These are phyloP conservation scores for Moxostoma hubbsi DNA, from an alignment of 2,797 vertebrate species.

Conservation along the genomic window DNA sequence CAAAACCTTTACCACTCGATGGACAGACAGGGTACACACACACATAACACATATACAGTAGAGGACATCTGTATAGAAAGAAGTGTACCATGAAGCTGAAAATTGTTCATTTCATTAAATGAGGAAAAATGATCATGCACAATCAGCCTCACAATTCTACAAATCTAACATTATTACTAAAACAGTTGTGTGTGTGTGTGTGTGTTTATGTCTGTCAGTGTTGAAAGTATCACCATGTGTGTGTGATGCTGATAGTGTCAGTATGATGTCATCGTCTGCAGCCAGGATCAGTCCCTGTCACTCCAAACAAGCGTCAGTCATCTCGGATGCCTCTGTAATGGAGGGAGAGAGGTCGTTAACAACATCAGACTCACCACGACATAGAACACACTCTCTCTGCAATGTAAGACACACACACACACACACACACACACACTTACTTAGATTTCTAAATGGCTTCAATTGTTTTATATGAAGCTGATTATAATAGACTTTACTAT, in stretches of 20 bases:
- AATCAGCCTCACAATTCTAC: too few relatives aligned
- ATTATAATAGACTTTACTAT: too few relatives aligned
- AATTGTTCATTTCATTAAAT: background rate
- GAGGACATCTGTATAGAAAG: background rate
- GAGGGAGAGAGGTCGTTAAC: conserved; percentile 96
- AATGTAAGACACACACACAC: conserved; percentile 83
- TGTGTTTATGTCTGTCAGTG: conserved; percentile 49
- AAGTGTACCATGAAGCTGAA: background rate
- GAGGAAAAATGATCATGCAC: too few relatives aligned
- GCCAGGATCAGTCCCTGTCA: conserved; percentile 96
- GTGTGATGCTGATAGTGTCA: conserved; percentile 56
- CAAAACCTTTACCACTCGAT: conserved; percentile 94
- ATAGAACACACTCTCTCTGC: conserved; percentile 98
- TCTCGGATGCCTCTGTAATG: conserved; percentile 90
- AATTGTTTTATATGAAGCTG: too few relatives aligned
- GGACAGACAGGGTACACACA: conserved; percentile 90
- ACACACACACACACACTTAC: background rate
- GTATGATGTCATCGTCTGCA: conserved; percentile 69
- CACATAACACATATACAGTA: background rate
- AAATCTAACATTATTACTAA: too few relatives aligned
- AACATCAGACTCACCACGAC: conserved; percentile 94
- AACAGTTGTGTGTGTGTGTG: background rate
- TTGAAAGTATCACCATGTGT: conserved; percentile 56
- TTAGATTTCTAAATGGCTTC: too few relatives aligned
- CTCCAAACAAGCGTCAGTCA: conserved; percentile 93